These are phyloP conservation scores for Portunus trituberculatus DNA, from an alignment of 1,140 invertebrate genomes.

Conservation along the genomic window DNA sequence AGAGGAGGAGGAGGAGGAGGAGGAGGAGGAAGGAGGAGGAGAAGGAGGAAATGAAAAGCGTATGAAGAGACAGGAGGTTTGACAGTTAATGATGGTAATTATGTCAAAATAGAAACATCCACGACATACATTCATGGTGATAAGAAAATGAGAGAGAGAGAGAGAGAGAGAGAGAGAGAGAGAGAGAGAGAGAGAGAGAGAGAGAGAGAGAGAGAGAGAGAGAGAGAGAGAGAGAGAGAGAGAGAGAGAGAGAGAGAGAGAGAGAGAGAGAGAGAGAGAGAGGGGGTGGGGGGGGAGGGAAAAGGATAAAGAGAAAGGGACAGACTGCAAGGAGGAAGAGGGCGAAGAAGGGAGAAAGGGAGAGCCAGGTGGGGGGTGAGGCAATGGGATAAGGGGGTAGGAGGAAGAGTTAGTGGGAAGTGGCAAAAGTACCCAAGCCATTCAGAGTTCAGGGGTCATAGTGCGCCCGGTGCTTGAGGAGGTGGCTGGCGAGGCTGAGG, in stretches of 20 bases:
- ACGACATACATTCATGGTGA: too few species aligned
- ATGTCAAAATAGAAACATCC: too few species aligned
- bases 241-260: slow-evolving; percentile 25
- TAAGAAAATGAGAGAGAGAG: neutral
- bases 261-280: neutral
- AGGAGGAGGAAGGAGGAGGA: too few species aligned
- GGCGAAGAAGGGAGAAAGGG: neutral
- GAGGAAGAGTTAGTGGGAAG: slow-evolving; percentile 21
- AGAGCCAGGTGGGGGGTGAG: neutral
- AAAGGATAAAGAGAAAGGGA: neutral
- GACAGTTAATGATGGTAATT: too few species aligned
- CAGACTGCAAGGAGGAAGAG: neutral
- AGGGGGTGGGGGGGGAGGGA: neutral
- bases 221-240: slow-evolving; percentile 33
- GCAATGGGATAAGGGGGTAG: neutral
- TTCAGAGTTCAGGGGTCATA: neutral
- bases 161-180: slow-evolving; percentile 16
- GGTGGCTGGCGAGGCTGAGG: neutral
- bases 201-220: slow-evolving; percentile 45
- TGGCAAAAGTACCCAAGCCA: slow-evolving; percentile 20
- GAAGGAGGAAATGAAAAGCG: too few species aligned
- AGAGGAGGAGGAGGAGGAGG: too few species aligned
- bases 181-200: slow-evolving; percentile 39
- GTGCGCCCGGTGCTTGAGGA: neutral
- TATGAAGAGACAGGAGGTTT: too few species aligned